Evolutionary conservation across 1,140 invertebrate species (phyloP), one percentile per base, ranked within the genome.

Genomic region (Latrodectus geometricus): DNA sequence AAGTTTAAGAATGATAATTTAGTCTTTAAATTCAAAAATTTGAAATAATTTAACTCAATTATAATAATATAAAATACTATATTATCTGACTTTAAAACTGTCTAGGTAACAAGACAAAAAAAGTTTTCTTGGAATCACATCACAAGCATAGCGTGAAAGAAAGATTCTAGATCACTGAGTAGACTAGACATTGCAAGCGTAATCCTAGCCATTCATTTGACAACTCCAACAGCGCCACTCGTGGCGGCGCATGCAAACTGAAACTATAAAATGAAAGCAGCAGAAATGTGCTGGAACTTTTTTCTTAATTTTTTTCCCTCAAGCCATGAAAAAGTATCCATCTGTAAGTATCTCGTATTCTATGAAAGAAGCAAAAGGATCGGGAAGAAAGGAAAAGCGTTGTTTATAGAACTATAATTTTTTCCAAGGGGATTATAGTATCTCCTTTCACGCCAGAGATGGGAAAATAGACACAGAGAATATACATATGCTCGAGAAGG

Each of bases 131-230:
- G 35, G 35, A 35, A 35, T 35, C 35, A 35, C 35, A 35, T 35
- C 35, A 3, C 35, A 5, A 35, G 35, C 35, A 35, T 35, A 35
- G 35, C 5, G 5, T 35, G 5, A 35, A 35, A 35, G 35, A 35
- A 35, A 35, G 35, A 35, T 35, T 35, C 35, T 35, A 35, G 20
- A 52, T 14, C 15, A n/a, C 20, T 68, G 72, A 84, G 48, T 12
- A 23, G 14, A 14, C 70, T 14, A 35, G 23, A 73, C 21, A 73
- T 75, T 54, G 82, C 82, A 75, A 23, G 54, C 82, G 72, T 84
- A 84, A 84, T 84, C 82, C 73, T 52, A 76, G 70, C 56, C 50
- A 61, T 54, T 73, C 20, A 76, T 72, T 17, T 84, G 82, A 84
- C 82, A 76, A 20, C 35, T 84, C 68, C 72, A n/a, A 54, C 72